Conservation (phyloP, 2,888 invertebrate species). For the Luperina testacea region DNA sequence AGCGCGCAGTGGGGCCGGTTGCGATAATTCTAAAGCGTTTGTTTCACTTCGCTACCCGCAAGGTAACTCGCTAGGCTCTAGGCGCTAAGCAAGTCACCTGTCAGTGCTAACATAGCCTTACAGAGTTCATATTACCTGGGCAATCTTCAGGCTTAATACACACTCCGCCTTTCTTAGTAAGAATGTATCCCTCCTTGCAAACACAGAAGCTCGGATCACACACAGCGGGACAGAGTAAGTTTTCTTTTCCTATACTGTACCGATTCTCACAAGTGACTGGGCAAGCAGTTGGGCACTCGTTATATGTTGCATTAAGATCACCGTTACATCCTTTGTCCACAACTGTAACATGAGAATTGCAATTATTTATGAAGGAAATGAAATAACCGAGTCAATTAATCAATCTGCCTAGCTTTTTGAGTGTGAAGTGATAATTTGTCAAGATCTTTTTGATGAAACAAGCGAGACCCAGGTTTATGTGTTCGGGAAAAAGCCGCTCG, state of each 20-base stretch:
- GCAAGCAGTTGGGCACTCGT: slow-evolving; percentile 9
- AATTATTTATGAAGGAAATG: background rate
- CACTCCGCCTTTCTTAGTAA: slow-evolving; percentile 1
- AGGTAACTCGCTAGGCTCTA: too few species aligned
- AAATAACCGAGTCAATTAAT: background rate
- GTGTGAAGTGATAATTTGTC: too few species aligned
- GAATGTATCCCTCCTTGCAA: slow-evolving; percentile 10
- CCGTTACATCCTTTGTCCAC: slow-evolving; percentile 23
- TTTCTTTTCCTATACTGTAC: background rate
- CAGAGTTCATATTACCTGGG: background rate
- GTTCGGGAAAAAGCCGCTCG: background rate
- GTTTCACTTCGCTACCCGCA: background rate
- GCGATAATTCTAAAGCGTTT: background rate
- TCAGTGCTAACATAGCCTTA: background rate
- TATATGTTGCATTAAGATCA: slow-evolving; percentile 8
- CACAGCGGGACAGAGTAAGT: background rate
- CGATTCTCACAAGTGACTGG: slow-evolving; percentile 12
- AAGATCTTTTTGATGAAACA: too few species aligned
- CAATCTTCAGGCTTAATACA: background rate
- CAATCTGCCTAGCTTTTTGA: too few species aligned
- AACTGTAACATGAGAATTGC: background rate
- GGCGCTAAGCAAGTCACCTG: too few species aligned
- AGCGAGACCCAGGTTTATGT: too few species aligned
- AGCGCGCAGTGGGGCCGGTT: too few species aligned
- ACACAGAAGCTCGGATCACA: slow-evolving; percentile 18